A percentile compares a stretch with the other conserved stretches of the same genome.
These are phyloP conservation scores for Eubasilissa regina DNA, from an alignment of 1,140 invertebrate species.

Conservation along the genomic window DNA sequence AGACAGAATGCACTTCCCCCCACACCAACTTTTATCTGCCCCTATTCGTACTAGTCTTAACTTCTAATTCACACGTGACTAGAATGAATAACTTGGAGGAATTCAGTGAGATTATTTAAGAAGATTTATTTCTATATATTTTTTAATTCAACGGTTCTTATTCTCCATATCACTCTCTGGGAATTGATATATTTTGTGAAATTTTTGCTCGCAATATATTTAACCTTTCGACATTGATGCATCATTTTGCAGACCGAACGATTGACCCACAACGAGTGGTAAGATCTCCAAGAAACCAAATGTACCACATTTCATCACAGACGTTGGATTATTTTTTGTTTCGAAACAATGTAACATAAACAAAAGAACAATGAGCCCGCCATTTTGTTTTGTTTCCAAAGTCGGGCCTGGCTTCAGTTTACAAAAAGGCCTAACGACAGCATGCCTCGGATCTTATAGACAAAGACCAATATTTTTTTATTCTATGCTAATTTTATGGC, in stretches of 20 bases:
- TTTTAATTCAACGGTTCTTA: no score
- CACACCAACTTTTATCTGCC: neutral
- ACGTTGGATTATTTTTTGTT: constrained; percentile 43
- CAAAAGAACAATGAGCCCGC: constrained; percentile 48
- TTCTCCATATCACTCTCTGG: no score
- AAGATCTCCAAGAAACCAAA: neutral
- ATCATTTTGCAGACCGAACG: neutral
- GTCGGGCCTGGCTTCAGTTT: constrained; percentile 32
- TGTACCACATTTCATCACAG: constrained; percentile 44
- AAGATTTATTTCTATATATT: no score
- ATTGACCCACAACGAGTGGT: constrained; percentile 19
- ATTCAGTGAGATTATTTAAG: no score
- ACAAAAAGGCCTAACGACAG: constrained; percentile 32
- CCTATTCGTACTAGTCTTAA: neutral
- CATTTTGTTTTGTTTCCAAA: constrained; percentile 41
- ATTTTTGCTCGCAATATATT: no score
- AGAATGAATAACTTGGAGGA: neutral
- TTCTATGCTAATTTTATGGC: constrained; percentile 50
- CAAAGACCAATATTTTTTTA: constrained; percentile 36
- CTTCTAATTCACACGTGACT: constrained; percentile 7
- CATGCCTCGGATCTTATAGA: neutral
- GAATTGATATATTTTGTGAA: no score
- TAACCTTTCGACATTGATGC: neutral
- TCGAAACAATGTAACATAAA: constrained; percentile 48
- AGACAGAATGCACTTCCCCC: neutral